These are phyloP conservation scores for Acrobasis repandana DNA, from an alignment of 2,888 invertebrate genomes.

Conservation along the genomic window DNA sequence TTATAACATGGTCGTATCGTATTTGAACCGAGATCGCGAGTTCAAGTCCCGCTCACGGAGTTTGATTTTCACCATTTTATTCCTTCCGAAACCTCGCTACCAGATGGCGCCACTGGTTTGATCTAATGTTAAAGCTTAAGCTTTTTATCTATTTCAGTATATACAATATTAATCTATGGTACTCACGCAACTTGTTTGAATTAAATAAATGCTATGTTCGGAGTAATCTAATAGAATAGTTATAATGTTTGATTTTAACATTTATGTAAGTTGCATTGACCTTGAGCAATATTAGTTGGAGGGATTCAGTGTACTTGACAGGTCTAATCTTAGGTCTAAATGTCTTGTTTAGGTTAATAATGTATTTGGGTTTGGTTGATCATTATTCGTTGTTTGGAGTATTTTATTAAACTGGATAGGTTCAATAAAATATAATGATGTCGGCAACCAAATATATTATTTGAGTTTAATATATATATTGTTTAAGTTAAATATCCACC, in stretches of 20 bases:
- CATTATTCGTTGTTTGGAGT: neutral
- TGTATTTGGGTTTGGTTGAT: neutral
- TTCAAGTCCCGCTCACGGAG: too few relatives aligned
- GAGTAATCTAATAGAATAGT: neutral
- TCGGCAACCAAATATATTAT: neutral
- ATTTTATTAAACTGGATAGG: neutral
- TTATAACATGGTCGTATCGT: too few relatives aligned
- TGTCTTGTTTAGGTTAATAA: neutral
- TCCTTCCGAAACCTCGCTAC: too few relatives aligned
- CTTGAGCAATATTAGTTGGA: neutral
- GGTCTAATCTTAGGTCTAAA: neutral
- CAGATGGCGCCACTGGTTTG: too few relatives aligned
- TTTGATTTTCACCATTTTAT: too few relatives aligned
- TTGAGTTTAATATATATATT: neutral
- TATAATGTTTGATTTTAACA: neutral
- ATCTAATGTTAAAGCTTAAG: too few relatives aligned
- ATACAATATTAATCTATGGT: too few relatives aligned
- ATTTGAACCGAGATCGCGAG: too few relatives aligned
- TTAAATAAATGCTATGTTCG: neutral
- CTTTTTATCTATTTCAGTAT: too few relatives aligned
- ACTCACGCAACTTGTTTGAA: neutral
- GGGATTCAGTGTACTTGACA: neutral
- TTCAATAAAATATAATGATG: neutral
- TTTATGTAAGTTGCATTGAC: neutral
- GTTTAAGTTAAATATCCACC: neutral